Evolutionary conservation across 2,888 invertebrate genomes (phyloP), one percentile per base, ranked within the genome.

Genomic region (Apamea sordens): DNA sequence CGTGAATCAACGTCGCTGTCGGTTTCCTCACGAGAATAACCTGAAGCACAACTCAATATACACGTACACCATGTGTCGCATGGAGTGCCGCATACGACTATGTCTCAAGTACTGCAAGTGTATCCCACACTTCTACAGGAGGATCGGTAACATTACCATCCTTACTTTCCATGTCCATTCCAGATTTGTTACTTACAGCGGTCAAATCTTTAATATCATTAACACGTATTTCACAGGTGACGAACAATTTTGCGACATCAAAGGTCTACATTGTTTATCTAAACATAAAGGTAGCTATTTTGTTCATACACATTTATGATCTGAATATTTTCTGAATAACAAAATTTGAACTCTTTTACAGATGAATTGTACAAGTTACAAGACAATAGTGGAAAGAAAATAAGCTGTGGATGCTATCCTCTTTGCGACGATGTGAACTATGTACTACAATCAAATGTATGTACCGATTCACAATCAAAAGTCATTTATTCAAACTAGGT

Each of bases 361-460:
- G 98, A 97, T 76, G 96, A 96, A 87, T 95, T 97, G 72, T 97
- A 97, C 85, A 97, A 97, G 61, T 90, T 98, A 13, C 96, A 96
- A 89, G 91, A 94, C 18, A 95, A 95, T 64, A 93, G 92, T 44
- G 96, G 94, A 36, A 95, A 96, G 87, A 97, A 97, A 90, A 97
- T 97, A 73, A 95, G 97, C 88, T 98, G 98, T 90, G 97, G 97
- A 56, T 98, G 98, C 90, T 94, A 97, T 77, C 97, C 98, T 21
- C 97, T 98, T 84, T 98, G 98, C 88, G 98, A 98, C 88, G 98
- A 98, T 88, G 97, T 98, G 0, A 98, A 97, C 91, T 98, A 98
- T 88, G 97, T 97, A 18, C 95, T 98, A 21, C 98, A 98, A 82
- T 97, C 97, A 24, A 95, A 97, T 91, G 98, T 97, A 93, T 95